Base-by-base conservation (phyloP, 2,888 invertebrate species). In the Caenorhabditis sinica region DNA sequence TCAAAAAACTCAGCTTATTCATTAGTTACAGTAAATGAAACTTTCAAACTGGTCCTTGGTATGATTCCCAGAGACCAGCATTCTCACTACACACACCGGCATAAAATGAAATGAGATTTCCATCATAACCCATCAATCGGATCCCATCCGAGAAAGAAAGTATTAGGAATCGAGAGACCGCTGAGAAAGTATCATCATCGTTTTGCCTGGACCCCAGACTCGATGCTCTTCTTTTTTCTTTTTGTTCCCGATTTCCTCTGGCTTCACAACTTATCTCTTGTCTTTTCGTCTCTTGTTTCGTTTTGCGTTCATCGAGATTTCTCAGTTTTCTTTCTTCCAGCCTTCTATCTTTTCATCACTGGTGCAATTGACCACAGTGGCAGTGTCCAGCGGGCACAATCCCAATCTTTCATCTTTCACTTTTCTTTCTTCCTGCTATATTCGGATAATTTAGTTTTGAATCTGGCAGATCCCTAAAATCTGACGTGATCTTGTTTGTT, bases 281-380 rank as follows among this genome's bases (percentile, higher is more conserved):
- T 82, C 72, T 66, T 71, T 61, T 45, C 56, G 43, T 51, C 66
- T 73, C 45, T 71, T 36, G 63, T 75, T 53, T 82, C 75, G 65
- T 76, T 60, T 69, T 65, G 65, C 72, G 82, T 82, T 82, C 82
- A 82, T 82, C 76, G 60, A 66, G 66, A 73, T 82, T 76, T 68
- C 66, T 72, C 58, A 58, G 58, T 69, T 72, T 49, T 49, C 20
- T 4, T 49, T 77, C 65, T 73, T 72, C 60, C 49, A 76, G 60
- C 76, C 43, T 68, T 82, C 82, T 72, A 69, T 58, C 66, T 65
- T 81, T 82, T 76, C 82, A 82, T 82, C 82, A 72, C 75, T 82
- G 53, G 68, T 82, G 65, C 76, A 72, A 71, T 71, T 73, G 79
- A 71, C 79, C 63, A 79, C 69, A 69, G 49, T 72, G 63, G 61